These are phyloP conservation scores for Dromococcyx pavoninus DNA, from an alignment of 2,797 vertebrate genomes.

Conservation along the genomic window DNA sequence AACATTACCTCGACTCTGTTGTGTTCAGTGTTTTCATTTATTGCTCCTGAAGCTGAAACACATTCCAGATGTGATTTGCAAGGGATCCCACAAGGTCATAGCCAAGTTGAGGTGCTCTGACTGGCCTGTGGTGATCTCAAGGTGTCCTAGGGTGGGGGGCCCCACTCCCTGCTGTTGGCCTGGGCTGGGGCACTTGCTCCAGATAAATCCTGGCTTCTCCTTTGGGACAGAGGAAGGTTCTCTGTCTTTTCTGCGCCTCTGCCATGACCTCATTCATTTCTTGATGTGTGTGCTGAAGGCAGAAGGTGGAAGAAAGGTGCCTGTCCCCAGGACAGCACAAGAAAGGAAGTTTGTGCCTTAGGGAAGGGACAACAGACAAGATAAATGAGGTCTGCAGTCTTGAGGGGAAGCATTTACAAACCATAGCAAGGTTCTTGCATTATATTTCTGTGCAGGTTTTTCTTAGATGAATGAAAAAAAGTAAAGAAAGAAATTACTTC, in stretches of 20 bases:
- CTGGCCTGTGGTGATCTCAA: conserved; percentile 60
- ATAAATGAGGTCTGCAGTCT: background rate
- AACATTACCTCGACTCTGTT: background rate
- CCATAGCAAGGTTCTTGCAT: background rate
- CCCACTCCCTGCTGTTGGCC: background rate
- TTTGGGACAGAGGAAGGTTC: background rate
- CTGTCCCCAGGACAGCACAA: background rate
- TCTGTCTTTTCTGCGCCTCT: background rate
- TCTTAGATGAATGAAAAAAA: background rate
- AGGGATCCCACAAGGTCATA: conserved; percentile 64
- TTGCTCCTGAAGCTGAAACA: conserved; percentile 72
- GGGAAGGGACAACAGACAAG: background rate
- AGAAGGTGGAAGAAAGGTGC: background rate
- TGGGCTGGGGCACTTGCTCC: background rate
- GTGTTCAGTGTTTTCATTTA: conserved; percentile 64
- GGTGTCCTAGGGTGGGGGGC: conserved; percentile 39
- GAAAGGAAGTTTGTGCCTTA: background rate
- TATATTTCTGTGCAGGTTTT: background rate
- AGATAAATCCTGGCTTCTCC: conserved; percentile 21
- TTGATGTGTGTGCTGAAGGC: background rate
- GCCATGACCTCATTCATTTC: background rate
- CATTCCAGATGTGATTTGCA: conserved; percentile 73
- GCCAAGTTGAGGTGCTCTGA: conserved; percentile 65
- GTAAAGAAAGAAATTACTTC: conserved; percentile 25
- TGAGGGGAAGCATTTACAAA: background rate